Evolutionary conservation across 2,797 vertebrate genomes (phyloP).

Genomic region (Monodelphis domestica): DNA sequence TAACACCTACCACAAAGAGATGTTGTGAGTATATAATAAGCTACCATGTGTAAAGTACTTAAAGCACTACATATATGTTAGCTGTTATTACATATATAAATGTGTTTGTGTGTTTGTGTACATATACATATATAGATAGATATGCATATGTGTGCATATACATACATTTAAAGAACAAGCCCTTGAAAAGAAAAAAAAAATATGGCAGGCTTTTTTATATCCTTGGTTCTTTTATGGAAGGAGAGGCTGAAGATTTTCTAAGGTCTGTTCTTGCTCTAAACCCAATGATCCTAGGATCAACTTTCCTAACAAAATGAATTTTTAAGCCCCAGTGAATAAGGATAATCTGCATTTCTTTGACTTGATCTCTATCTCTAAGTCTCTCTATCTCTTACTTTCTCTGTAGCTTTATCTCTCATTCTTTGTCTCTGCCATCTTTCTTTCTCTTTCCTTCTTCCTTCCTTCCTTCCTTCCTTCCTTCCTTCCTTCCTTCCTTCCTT

Average conservation of each 20-base stretch:
- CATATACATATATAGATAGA: too few relatives aligned
- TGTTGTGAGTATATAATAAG: neutral
- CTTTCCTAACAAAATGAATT: neutral
- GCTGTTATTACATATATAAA: neutral
- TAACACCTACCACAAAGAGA: neutral
- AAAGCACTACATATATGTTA: neutral
- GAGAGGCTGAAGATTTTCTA: neutral
- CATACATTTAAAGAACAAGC: neutral
- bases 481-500: too few relatives aligned
- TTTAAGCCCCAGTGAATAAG: neutral
- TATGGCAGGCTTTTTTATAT: neutral
- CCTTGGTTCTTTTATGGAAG: neutral
- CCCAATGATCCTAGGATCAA: neutral
- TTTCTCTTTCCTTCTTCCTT: neutral
- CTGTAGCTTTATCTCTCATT: neutral
- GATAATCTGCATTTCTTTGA: too few relatives aligned
- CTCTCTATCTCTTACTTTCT: too few relatives aligned
- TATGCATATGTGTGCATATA: fast-evolving
- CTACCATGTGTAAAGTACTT: neutral
- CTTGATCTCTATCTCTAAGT: too few relatives aligned
- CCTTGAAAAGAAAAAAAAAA: neutral
- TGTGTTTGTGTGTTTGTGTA: neutral
- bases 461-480: too few relatives aligned
- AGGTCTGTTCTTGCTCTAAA: neutral
- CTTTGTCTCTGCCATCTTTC: too few relatives aligned